These are phyloP conservation scores for Lasioglossum malachurum DNA, from an alignment of 2,888 invertebrate genomes.

Conservation along the genomic window DNA sequence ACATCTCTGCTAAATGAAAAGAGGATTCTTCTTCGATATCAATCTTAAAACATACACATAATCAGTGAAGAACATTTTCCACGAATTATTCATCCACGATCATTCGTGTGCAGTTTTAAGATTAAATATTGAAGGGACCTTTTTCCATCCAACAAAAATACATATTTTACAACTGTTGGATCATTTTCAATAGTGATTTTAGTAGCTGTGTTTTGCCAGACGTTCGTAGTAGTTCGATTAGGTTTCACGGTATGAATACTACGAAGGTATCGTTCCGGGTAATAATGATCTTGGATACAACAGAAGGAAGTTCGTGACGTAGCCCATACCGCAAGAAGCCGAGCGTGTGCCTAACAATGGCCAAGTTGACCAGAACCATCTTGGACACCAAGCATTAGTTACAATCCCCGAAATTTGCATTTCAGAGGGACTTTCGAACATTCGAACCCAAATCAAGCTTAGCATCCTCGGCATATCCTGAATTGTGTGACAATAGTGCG, in stretches of 20 bases:
- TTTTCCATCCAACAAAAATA: neutral
- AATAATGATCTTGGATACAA: neutral
- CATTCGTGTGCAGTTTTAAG: too few relatives aligned
- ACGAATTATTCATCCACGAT: neutral
- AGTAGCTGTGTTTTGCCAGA: neutral
- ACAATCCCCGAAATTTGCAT: slow-evolving; percentile 27
- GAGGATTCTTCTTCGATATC: neutral
- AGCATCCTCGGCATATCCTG: slow-evolving; percentile 11
- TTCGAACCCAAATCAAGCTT: slow-evolving; percentile 2
- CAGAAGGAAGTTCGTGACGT: neutral
- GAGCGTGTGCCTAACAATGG: slow-evolving; percentile 6
- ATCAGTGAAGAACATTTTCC: neutral
- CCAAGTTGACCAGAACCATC: slow-evolving; percentile 2
- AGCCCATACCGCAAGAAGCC: neutral
- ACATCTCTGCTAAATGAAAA: neutral
- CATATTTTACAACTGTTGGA: neutral
- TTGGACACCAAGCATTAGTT: slow-evolving; percentile 12
- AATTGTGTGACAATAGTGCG: slow-evolving; percentile 17
- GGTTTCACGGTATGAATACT: neutral
- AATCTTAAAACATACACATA: too few relatives aligned
- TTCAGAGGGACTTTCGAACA: slow-evolving; percentile 25
- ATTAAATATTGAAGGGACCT: neutral
- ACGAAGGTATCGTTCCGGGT: neutral
- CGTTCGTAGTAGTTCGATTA: neutral
- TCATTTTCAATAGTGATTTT: neutral